Evolutionary conservation across 2,113 vertebrate genomes (phyloP), one percentile per base, ranked within the genome.

Genomic region (Thomomys bottae): DNA sequence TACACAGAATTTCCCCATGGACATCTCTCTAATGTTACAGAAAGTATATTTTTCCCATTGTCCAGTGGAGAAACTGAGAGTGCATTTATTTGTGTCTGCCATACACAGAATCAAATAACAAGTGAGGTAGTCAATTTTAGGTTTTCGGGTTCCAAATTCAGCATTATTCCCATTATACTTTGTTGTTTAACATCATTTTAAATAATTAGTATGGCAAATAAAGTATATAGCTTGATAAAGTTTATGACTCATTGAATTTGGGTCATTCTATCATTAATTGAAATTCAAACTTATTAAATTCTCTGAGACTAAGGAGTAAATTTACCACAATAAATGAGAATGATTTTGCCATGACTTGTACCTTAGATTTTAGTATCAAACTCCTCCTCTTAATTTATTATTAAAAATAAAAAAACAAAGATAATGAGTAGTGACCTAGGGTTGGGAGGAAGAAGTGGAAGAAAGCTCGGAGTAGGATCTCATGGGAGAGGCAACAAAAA

Each of bases 261-360:
- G 88, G 57, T 1, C 73, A 12, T 30, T 54, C 12, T 75, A 66
- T 49, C 59, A 88, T 66, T 40, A 76, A 83, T 42, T 89, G 87
- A 75, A 81, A 84, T 18, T 61, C 34, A 63, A 84, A 79, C 73
- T 23, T 54, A 45, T 38, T 30, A 49, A 45, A 75, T 68, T 86
- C 23, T 82, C 0, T 40, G 57, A 61, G 34, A 83, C 49, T n/a
- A 84, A 77, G 40, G 20, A 63, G 11, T 26, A 82, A 82, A 76
- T 73, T 61, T 72, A 45, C n/a, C 32, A 78, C 4, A 32, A 57
- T 32, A 75, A 82, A 66, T 78, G 32, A 77, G 34, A 63, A 92
- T 36, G 32, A 36, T n/a, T 92, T 92, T 92, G 64, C 42, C n/a
- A 76, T 8, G 10, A 40, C 6, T 85, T 88, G 81, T 38, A 59